Evolutionary conservation across 2,888 invertebrate species (phyloP), one percentile per base, ranked within the genome.

Genomic region (Troides helena): DNA sequence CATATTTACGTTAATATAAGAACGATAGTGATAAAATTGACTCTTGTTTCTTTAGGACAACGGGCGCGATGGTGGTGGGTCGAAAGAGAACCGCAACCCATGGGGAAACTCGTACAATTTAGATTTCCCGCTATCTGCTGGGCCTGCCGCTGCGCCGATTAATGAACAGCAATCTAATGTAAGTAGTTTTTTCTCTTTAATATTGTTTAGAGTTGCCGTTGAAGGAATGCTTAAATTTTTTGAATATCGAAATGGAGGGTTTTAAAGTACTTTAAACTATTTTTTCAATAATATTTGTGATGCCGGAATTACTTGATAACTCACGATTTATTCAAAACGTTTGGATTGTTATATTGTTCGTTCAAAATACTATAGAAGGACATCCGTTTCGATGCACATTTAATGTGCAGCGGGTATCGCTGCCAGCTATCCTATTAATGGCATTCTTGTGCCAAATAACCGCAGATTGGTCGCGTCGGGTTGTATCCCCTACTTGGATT

Each of bases 321-420:
- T 75, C 75, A 0, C 75, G 75, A 85, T 80, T 82, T 85, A 77
- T 77, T 14, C 4, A 50, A 50, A 18, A 1, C 50, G 50, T 14
- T 50, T 50, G 2, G 5, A 80, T 84, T 82, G 82, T 85, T 90
- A 89, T 89, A 89, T 89, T 89, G 86, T 89, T 79, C 81, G 84
- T 89, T 89, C 87, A 87, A 90, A 89, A 89, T 85, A 85, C 84
- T 82, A 81, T 82, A 80, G 56, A 86, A 88, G 84, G 88, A 89
- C 90, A 87, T 90, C 90, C 88, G 90, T 85, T 88, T 85, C 84
- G 88, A 88, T 86, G 89, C 79, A 66, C 85, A 85, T 88, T 87
- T 89, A 89, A 89, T 88, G 89, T 85, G 80, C 78, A 80, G 81
- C 80, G 71, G 77, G 81, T 85, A 82, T 76, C 77, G 82, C 81